Base-by-base conservation (phyloP, 1,140 invertebrate species). In the Grapholita molesta region DNA sequence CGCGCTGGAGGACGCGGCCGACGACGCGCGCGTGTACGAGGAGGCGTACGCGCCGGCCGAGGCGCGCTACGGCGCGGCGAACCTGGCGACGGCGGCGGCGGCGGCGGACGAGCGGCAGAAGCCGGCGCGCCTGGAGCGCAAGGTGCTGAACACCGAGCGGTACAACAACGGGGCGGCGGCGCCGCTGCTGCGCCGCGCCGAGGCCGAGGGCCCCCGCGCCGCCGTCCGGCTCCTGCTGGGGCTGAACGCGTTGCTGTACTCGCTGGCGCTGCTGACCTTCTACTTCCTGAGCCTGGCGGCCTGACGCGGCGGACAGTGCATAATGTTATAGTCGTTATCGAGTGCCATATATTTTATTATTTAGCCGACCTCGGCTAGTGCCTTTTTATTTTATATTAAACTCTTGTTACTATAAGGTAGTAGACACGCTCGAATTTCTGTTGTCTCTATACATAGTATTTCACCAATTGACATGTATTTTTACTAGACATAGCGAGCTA, bases 271-370 rank as follows among this genome's bases (percentile, higher is more conserved):
- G 61, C 73, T 88, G 73, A 70, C 85, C 7, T 89, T 87, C 76
- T 89, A 87, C 72, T 85, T 89, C 72, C 77, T 89, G 52, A 84
- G 85, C 71, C 75, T 88, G 25, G 76, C 80, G 30, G 72, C 23
- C 24, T 28, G 24, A 55, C 55, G 28, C 25, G 24, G 24, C 53
- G 24, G 9, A 12, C 24, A n/a, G 55, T 15, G 55, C 24, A 8
- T 15, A n/a, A 12, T 24, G 9, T 28, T 6, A 57, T 24, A 57
- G 21, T 57, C 23, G 55, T 61, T 61, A 8, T 30, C 55, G 12
- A 61, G 55, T 61, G 55, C 55, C 55, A 61, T 61, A 61, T 61
- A 15, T 52, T 52, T n/a, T n/a, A n/a, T 15, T 28, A 15, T n/a
- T 15, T 15, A 61, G 55, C 24, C 12, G 55, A 11, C 55, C 11